Percentiles rank a stretch among this genome's conserved stretches.
These are phyloP conservation scores for Nysson spinosus DNA, from an alignment of 2,888 invertebrate genomes.

Conservation along the genomic window DNA sequence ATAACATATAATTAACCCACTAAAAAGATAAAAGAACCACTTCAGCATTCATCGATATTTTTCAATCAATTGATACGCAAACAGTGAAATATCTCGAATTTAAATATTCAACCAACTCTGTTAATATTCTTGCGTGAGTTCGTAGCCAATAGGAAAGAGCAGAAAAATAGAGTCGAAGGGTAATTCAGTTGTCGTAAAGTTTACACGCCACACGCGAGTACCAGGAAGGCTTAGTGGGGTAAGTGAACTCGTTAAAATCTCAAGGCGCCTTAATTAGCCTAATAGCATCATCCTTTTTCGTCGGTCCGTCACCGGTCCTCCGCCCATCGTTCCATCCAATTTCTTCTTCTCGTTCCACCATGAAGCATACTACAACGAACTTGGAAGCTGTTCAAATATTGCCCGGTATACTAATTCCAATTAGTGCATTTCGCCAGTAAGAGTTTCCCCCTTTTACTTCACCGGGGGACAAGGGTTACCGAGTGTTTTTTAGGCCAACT, in stretches of 20 bases:
- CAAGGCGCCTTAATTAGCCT: slow-evolving; percentile 65
- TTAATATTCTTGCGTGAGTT: neutral
- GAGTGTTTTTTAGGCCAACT: no score
- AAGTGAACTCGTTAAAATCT: slow-evolving; percentile 57
- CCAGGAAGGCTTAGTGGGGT: slow-evolving; percentile 31
- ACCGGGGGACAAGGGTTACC: no score
- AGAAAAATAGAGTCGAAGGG: neutral
- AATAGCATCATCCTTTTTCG: slow-evolving; percentile 64
- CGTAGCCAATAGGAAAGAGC: neutral
- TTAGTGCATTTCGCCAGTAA: slow-evolving; percentile 40
- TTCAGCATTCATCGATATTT: no score
- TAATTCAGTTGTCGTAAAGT: slow-evolving; percentile 27
- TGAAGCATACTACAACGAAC: slow-evolving; percentile 15
- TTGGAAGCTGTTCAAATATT: slow-evolving; percentile 56
- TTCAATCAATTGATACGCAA: no score
- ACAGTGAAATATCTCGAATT: no score
- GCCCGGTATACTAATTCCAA: slow-evolving; percentile 56
- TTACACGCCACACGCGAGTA: slow-evolving; percentile 38
- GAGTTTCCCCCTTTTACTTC: neutral
- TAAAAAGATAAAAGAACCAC: no score
- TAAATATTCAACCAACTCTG: no score
- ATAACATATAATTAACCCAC: no score
- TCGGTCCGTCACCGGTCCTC: slow-evolving; percentile 50
- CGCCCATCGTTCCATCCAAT: slow-evolving; percentile 53
- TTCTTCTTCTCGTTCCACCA: slow-evolving; percentile 48